Conservation (phyloP, 2,888 invertebrate genomes). For the Drosophila picticornis region DNA sequence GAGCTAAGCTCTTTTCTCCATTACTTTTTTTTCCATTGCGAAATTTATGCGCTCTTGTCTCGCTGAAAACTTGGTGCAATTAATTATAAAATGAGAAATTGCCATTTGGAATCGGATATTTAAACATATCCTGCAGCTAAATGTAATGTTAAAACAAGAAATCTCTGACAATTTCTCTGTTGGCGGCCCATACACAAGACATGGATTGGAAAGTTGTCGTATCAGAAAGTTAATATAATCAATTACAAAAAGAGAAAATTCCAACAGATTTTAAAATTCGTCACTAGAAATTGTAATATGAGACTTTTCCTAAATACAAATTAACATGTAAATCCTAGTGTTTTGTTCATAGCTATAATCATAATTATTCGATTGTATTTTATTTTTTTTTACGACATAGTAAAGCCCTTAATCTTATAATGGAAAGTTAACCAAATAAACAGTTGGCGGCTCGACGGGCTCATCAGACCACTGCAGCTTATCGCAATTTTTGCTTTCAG, state of each 20-base stretch:
- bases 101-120: slow-evolving; percentile 9
- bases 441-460: slow-evolving; percentile 3
- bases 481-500: slow-evolving; percentile 23
- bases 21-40: slow-evolving; percentile 10
- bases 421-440: slow-evolving; percentile 12
- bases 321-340: not conserved
- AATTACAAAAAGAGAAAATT: slow-evolving; percentile 3
- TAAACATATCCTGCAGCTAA: slow-evolving; percentile 24
- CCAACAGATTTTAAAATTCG: not conserved
- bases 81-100: slow-evolving; percentile 58
- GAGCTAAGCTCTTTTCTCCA: slow-evolving; percentile 28
- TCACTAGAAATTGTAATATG: not conserved
- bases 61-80: slow-evolving; percentile 52
- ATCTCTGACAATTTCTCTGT: not conserved
- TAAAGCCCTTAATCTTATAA: slow-evolving; percentile 2
- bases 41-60: slow-evolving; percentile 46
- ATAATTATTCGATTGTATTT: not conserved
- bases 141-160: not conserved
- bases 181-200: not conserved
- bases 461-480: slow-evolving; percentile 12
- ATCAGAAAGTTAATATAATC: slow-evolving; percentile 4
- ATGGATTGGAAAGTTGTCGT: slow-evolving; percentile 4
- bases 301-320: not conserved
- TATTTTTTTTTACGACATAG: not conserved
- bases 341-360: not conserved